Conservation (phyloP, 2,888 invertebrate species). For the Acrobasis consociella region DNA sequence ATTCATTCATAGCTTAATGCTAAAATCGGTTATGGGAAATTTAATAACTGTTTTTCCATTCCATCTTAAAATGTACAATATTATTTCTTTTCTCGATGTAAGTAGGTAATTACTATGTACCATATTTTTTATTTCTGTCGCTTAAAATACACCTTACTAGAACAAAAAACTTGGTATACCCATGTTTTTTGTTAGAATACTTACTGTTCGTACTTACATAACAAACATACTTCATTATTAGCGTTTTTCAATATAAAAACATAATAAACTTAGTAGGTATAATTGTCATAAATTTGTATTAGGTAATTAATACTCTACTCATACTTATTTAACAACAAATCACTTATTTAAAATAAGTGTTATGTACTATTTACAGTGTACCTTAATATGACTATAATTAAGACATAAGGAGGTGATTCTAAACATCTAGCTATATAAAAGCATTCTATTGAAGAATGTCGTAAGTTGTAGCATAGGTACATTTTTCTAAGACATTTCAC, state of each 20-base stretch:
- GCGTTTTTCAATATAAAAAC: too few relatives aligned
- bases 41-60: neutral
- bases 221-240: too few relatives aligned
- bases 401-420: neutral
- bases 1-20: constrained; percentile 6
- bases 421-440: constrained; percentile 1
- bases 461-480: neutral
- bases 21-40: constrained; percentile 10
- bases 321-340: too few relatives aligned
- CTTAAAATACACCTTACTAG: too few relatives aligned
- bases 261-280: too few relatives aligned
- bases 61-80: constrained; percentile 1
- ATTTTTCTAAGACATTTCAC: constrained; percentile 22
- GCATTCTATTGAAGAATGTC: neutral
- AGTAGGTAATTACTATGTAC: neutral
- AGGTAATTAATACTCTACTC: too few relatives aligned
- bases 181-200: too few relatives aligned
- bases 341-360: neutral
- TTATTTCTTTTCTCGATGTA: neutral
- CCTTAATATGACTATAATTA: neutral
- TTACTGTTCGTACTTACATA: too few relatives aligned
- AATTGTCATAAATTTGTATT: too few relatives aligned
- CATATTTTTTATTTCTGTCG: neutral
- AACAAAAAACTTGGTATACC: too few relatives aligned
- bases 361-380: neutral